phyloP scores from a whole-genome alignment of 2,888 invertebrate genomes.

The Pristionchus arcanus region DNA sequence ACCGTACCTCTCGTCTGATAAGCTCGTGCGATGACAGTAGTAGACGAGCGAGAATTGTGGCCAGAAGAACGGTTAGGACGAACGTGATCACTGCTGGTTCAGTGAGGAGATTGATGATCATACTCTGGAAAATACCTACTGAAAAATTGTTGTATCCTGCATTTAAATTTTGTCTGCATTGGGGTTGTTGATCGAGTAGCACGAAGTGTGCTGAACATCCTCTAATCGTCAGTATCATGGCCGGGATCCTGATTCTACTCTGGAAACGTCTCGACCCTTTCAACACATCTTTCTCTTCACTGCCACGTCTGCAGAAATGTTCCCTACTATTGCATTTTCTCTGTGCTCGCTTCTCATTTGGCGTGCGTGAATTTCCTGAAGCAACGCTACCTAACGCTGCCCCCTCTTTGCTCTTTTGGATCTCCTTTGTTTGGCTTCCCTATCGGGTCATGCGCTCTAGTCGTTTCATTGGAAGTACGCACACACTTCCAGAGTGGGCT shows the following conservation, averaged over 20 bases:
- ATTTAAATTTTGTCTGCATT: no score
- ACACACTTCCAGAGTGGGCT: not conserved
- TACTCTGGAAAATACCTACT: not conserved
- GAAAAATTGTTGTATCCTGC: not conserved
- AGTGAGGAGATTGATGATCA: not conserved
- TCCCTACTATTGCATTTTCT: not conserved
- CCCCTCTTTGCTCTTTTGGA: no score
- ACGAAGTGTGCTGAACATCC: no score
- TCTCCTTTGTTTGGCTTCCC: not conserved
- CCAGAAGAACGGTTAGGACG: not conserved
- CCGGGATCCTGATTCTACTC: no score
- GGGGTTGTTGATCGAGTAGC: no score
- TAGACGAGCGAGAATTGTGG: not conserved
- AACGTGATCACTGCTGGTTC: slow-evolving; percentile 28
- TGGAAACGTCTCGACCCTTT: no score
- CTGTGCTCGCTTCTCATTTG: not conserved
- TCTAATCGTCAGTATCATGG: no score
- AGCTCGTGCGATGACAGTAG: slow-evolving; percentile 16
- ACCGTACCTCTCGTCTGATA: not conserved
- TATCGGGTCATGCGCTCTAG: not conserved
- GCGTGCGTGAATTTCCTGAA: not conserved
- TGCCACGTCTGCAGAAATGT: not conserved
- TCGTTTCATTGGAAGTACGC: not conserved
- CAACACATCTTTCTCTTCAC: no score
- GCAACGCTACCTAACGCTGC: not conserved